Conservation (phyloP, 1,140 invertebrate species). For the Caerostris extrusa region DNA sequence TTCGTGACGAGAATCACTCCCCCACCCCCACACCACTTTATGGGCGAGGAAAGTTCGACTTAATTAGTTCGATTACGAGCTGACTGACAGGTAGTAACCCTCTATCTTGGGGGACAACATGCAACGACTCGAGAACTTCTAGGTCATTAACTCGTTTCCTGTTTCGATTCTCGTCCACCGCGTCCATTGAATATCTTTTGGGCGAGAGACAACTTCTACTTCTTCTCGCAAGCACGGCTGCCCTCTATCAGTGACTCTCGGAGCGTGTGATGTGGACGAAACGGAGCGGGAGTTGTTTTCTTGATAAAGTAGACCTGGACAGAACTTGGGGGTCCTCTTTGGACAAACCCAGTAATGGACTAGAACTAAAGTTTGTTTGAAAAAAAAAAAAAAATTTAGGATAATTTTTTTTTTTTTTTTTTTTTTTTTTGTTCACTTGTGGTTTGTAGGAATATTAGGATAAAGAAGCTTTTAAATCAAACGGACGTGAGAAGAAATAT, state of each 20-base stretch:
- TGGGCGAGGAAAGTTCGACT: conserved; percentile 35
- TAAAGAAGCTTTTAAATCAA: background rate
- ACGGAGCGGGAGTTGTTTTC: conserved; percentile 64
- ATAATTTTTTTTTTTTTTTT: no score
- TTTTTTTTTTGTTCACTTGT: background rate
- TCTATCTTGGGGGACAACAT: conserved; percentile 36
- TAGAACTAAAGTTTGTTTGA: background rate
- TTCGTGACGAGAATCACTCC: conserved; percentile 20
- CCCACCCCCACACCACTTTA: background rate
- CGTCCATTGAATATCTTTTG: conserved; percentile 62
- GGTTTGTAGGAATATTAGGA: background rate
- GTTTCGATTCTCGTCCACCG: conserved; percentile 64
- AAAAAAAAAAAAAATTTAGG: no score
- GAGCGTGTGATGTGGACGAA: conserved; percentile 55
- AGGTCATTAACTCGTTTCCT: conserved; percentile 66
- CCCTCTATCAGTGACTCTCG: conserved; percentile 38
- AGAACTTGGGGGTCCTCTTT: background rate
- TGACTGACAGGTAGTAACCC: conserved; percentile 68
- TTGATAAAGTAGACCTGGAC: conserved; percentile 48
- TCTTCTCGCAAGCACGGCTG: conserved; percentile 47
- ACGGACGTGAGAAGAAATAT: background rate
- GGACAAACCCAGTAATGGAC: conserved; percentile 28
- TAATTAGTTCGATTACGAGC: conserved; percentile 74
- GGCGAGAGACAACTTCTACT: conserved; percentile 45
- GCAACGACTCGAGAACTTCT: conserved; percentile 53